Conservation (phyloP, 1,140 invertebrate species). For the Megathymus violae region DNA sequence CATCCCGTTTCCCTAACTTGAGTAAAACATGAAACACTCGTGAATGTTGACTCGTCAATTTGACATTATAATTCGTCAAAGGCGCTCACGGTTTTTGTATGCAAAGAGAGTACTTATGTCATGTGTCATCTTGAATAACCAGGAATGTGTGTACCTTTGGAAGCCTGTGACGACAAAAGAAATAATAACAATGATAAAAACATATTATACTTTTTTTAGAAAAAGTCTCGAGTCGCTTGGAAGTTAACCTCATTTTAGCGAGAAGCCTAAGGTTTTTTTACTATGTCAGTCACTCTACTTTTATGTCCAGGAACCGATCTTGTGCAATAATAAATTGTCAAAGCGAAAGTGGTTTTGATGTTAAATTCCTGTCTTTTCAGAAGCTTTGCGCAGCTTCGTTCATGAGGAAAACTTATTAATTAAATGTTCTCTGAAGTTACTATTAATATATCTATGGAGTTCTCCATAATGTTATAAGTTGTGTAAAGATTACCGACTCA, state of each 20-base stretch:
- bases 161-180: slow-evolving; percentile 10
- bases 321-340: no score
- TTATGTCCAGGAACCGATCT: no score
- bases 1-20: slow-evolving; percentile 17
- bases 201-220: neutral
- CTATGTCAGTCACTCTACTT: no score
- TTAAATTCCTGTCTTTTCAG: no score
- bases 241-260: neutral
- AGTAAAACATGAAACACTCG: slow-evolving; percentile 32
- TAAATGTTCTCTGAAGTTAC: no score
- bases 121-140: slow-evolving; percentile 48
- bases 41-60: slow-evolving; percentile 58
- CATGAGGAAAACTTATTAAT: no score
- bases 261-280: neutral
- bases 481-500: no score
- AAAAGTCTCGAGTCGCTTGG: neutral
- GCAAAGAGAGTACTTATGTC: slow-evolving; percentile 57
- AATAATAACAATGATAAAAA: slow-evolving; percentile 1
- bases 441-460: no score
- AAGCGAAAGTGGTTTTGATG: no score
- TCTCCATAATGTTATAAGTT: no score
- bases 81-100: slow-evolving; percentile 60
- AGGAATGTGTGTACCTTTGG: neutral
- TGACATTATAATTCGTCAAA: slow-evolving; percentile 73
- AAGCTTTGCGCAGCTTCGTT: no score